Evolutionary conservation across 2,888 invertebrate genomes (phyloP).

Genomic region (Caenorhabditis panamensis): DNA sequence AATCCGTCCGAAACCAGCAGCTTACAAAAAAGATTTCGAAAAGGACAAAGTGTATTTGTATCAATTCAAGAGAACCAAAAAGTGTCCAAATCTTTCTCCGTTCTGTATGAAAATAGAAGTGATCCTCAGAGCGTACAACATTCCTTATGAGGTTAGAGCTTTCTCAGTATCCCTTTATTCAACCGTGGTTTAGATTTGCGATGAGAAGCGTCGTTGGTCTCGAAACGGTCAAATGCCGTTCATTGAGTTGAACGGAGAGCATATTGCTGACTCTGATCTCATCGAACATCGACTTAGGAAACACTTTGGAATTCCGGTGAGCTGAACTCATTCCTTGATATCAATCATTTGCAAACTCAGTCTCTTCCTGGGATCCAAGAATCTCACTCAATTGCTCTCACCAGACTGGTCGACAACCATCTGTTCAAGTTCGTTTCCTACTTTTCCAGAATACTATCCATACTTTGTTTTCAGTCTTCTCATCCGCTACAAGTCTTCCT

Average conservation of each 20-base stretch:
- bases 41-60: conserved; percentile 78
- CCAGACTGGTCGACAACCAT: conserved; percentile 49
- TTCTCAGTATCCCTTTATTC: conserved; percentile 2
- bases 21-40: conserved; percentile 63
- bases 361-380: conserved; percentile 28
- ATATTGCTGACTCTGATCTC: conserved; percentile 57
- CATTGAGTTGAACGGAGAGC: conserved; percentile 60
- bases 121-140: conserved; percentile 73
- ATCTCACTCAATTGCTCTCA: conserved; percentile 42
- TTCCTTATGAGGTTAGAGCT: conserved; percentile 73
- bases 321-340: neutral
- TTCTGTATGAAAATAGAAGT: conserved; percentile 78
- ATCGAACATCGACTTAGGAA: conserved; percentile 44
- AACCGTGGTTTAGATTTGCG: conserved; percentile 4
- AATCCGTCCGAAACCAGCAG: conserved; percentile 43
- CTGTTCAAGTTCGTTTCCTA: conserved; percentile 29
- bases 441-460: no score
- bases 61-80: conserved; percentile 74
- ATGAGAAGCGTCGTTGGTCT: conserved; percentile 27
- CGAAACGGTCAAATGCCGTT: conserved; percentile 54
- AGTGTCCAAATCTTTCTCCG: conserved; percentile 78
- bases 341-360: no score
- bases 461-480: conserved; percentile 28
- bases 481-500: conserved; percentile 36
- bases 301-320: conserved; percentile 55